Percentiles rank a stretch among this genome's conserved stretches.
Conservation (phyloP, 2,797 vertebrate genomes). For the Gorsachius magnificus region DNA sequence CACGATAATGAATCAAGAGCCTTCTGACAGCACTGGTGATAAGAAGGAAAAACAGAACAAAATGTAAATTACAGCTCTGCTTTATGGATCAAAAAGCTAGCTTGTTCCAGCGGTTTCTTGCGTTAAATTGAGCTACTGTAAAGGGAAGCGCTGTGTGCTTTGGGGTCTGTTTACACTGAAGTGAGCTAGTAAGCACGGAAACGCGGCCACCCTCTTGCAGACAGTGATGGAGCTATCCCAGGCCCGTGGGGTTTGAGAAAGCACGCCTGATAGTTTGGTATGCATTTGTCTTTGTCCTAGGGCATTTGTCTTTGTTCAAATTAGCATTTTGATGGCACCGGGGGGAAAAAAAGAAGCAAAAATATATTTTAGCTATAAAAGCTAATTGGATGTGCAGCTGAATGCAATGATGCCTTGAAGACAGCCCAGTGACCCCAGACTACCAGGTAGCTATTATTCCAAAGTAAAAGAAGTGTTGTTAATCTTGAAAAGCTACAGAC, state of each 20-base stretch:
- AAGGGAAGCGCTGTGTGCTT: neutral
- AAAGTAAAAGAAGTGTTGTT: neutral
- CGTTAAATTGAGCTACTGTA: neutral
- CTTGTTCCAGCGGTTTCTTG: neutral
- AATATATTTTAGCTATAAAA: neutral
- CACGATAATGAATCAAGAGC: neutral
- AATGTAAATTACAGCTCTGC: neutral
- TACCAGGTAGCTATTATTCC: neutral
- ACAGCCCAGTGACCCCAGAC: neutral
- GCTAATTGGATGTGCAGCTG: neutral
- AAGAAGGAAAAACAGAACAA: conserved; percentile 10
- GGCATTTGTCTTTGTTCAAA: neutral
- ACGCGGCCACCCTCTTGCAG: neutral
- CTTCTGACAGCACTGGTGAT: conserved; percentile 5
- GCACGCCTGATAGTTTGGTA: neutral
- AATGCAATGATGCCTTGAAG: neutral
- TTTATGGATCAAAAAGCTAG: neutral
- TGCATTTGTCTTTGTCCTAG: neutral
- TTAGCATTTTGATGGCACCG: neutral
- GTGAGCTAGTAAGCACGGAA: neutral
- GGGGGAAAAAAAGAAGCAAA: neutral
- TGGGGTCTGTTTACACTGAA: neutral
- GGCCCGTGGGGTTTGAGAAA: neutral
- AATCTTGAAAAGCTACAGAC: neutral
- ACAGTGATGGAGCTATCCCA: neutral